Evolutionary conservation across 1,140 invertebrate genomes (phyloP), one percentile per base, ranked within the genome.

Genomic region (Wiebesia pumilae): DNA sequence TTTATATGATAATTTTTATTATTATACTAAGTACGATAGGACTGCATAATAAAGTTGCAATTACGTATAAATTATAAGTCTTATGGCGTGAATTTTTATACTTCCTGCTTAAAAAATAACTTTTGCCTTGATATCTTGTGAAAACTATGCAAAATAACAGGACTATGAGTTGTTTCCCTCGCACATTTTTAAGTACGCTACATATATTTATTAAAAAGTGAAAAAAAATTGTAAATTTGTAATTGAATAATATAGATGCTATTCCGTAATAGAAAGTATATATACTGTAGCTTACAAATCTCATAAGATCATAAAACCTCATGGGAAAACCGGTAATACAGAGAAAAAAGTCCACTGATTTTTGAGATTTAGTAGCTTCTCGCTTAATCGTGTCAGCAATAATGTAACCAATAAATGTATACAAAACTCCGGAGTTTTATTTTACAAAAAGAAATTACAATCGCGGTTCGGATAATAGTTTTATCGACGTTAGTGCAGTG

Each of bases 201-300:
- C 1, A 71, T 16, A 35, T 71, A 71, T 38, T 71, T 71, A 35
- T 35, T 67, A 67, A 67, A 67, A 67, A 6, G 19, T 30, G 16
- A 71, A 71, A 71, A 35, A 19, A 71, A 71, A 71, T 71, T 35
- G 14, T 27, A 19, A 35, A 71, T 71, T 71, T 71, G 67, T 71
- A 38, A 30, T 71, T 12, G 35, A 33, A 71, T 71, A 7, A 71
- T 10, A 71, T 71, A 71, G 12, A 71, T 16, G 30, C 35, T 71
- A n/a, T 71, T 71, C 35, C 67, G 33, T 71, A n/a, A 71, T 71
- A 71, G 33, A 71, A 71, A 71, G 67, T 71, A 38, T 33, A 21
- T 35, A 71, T 38, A 71, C 6, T 71, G 33, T 38, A 35, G 35
- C 9, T 71, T 35, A 71, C 67, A 35, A 71, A 71, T 38, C 35